Conservation (phyloP, 2,797 vertebrate species). For the Falco columbarius region DNA sequence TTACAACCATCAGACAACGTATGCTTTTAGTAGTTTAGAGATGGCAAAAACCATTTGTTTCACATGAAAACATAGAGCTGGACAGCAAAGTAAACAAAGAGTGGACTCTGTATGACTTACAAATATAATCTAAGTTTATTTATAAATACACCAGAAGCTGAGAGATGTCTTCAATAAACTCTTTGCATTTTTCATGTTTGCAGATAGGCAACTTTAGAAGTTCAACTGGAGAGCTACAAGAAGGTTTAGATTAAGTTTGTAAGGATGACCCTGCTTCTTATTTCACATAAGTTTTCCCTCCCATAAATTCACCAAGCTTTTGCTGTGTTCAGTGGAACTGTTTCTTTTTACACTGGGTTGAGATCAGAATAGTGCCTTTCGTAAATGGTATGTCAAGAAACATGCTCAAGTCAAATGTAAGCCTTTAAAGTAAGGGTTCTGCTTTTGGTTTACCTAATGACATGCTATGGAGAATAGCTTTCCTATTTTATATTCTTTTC, state of each 20-base stretch:
- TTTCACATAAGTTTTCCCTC: background rate
- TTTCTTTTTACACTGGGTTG: background rate
- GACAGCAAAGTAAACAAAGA: background rate
- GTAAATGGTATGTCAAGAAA: background rate
- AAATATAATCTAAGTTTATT: background rate
- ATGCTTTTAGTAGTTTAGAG: background rate
- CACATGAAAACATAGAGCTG: background rate
- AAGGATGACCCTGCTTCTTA: background rate
- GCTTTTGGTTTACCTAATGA: constrained; percentile 58
- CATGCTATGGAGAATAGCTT: background rate
- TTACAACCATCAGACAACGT: background rate
- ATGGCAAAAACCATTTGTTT: background rate
- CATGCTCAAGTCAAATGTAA: constrained; percentile 22
- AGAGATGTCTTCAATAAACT: constrained; percentile 11
- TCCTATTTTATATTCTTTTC: constrained; percentile 32
- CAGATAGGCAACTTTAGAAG: background rate
- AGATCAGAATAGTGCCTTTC: constrained; percentile 2
- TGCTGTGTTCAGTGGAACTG: background rate
- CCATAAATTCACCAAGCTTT: background rate
- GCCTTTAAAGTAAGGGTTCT: constrained; percentile 26
- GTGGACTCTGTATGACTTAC: background rate
- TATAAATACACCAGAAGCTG: background rate
- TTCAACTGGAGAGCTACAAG: background rate
- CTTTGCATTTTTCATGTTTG: background rate
- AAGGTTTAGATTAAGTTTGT: background rate